These are phyloP conservation scores for Centropyge bicolor DNA, from an alignment of 2,797 vertebrate genomes.

Conservation along the genomic window DNA sequence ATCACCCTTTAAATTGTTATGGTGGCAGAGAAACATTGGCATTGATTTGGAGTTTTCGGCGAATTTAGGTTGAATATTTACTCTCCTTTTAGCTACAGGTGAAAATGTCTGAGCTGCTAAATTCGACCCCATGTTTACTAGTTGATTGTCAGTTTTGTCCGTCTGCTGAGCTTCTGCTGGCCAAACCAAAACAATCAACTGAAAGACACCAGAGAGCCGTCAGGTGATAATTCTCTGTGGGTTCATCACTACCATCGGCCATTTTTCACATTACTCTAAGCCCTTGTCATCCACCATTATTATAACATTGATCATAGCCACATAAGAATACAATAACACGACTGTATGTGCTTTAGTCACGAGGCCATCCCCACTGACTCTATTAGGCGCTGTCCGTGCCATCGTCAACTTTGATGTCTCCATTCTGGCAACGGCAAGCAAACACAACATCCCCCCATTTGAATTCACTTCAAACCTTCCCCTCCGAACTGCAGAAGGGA, in stretches of 20 bases:
- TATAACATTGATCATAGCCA: not conserved
- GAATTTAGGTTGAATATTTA: not conserved
- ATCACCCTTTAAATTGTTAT: not conserved
- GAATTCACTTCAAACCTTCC: conserved; percentile 70
- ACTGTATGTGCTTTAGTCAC: conserved; percentile 5
- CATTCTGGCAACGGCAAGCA: conserved; percentile 64
- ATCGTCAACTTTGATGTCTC: conserved; percentile 62
- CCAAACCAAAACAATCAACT: not conserved
- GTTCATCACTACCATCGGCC: not conserved
- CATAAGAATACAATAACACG: not conserved
- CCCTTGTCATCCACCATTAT: not conserved
- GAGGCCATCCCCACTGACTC: conserved; percentile 20
- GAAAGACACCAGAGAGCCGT: not conserved
- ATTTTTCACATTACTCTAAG: not conserved
- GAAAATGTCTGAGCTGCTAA: not conserved
- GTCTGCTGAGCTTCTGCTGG: not conserved
- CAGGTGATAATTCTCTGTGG: not conserved
- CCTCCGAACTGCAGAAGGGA: conserved; percentile 59
- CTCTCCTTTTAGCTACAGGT: not conserved
- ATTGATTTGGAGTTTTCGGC: not conserved
- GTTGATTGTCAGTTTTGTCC: not conserved
- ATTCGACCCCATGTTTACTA: not conserved
- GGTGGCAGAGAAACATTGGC: not conserved
- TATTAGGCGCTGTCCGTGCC: conserved; percentile 33
- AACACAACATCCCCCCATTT: conserved; percentile 61